Percentiles rank a stretch among this genome's conserved stretches.
These are phyloP conservation scores for Haliclystus octoradiatus DNA, from an alignment of 30 jellyfish, hydroid and myxozoan genomes.

Conservation along the genomic window DNA sequence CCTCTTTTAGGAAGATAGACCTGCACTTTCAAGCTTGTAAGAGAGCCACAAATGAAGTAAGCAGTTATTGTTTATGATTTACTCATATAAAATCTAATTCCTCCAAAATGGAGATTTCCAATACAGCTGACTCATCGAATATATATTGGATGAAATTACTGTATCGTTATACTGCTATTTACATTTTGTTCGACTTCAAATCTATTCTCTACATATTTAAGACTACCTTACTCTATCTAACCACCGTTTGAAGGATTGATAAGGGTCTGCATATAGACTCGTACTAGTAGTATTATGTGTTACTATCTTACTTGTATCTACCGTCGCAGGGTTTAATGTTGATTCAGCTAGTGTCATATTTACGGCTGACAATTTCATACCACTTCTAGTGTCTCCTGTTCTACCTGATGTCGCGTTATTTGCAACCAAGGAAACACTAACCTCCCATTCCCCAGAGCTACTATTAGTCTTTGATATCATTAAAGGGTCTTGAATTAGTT, in stretches of 20 bases:
- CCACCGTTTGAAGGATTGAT: background rate
- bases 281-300: background rate
- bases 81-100: too few species aligned
- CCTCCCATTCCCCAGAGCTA: constrained; percentile 1
- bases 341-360: background rate
- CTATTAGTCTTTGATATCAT: background rate
- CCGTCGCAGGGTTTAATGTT: background rate
- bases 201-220: too few species aligned
- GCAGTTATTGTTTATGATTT: too few species aligned
- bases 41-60: too few species aligned
- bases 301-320: background rate
- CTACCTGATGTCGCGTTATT: background rate
- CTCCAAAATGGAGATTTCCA: too few species aligned
- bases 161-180: too few species aligned
- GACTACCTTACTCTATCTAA: background rate
- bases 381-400: background rate
- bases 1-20: too few species aligned
- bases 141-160: too few species aligned
- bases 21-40: too few species aligned
- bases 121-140: too few species aligned
- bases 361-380: background rate
- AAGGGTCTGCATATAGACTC: background rate
- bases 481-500: background rate
- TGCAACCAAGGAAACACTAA: background rate
- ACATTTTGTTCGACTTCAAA: too few species aligned